Conservation (phyloP, 2,888 invertebrate species). For the Atrina japonica region DNA sequence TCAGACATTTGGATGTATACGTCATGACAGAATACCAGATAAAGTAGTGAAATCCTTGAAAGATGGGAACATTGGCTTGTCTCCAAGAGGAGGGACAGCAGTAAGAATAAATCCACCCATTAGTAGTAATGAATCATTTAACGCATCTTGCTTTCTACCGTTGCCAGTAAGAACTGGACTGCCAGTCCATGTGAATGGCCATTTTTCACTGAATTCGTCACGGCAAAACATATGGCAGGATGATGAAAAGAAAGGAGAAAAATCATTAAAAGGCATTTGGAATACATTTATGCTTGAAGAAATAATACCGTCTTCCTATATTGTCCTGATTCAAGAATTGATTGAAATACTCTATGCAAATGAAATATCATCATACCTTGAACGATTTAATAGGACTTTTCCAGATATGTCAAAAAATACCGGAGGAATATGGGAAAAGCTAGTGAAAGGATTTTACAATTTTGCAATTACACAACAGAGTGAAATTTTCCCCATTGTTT, state of each 20-base stretch:
- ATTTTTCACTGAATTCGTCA: conserved; percentile 63
- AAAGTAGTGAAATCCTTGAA: conserved; percentile 54
- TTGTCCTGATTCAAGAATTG: not conserved
- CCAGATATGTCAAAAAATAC: conserved; percentile 2
- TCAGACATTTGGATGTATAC: too few relatives aligned
- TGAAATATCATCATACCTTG: too few relatives aligned
- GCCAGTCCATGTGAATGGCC: conserved; percentile 68
- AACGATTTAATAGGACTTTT: conserved; percentile 1
- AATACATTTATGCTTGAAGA: conserved; percentile 61
- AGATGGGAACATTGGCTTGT: conserved; percentile 55
- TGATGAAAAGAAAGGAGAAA: conserved; percentile 36
- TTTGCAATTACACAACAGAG: not conserved
- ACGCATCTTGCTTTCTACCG: conserved; percentile 66
- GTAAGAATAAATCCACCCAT: not conserved
- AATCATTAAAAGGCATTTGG: conserved; percentile 58
- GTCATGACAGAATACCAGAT: too few relatives aligned
- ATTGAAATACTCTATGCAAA: not conserved
- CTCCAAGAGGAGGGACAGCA: conserved; percentile 68
- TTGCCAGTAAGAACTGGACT: conserved; percentile 61
- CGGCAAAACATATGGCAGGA: conserved; percentile 31
- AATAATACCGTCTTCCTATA: conserved; percentile 65
- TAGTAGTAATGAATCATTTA: conserved; percentile 11
- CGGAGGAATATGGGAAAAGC: not conserved
- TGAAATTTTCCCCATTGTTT: conserved; percentile 9
- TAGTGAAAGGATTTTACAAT: not conserved